Base-by-base conservation (phyloP, 2,888 invertebrate species). In the Noctuana brunneofusca region DNA sequence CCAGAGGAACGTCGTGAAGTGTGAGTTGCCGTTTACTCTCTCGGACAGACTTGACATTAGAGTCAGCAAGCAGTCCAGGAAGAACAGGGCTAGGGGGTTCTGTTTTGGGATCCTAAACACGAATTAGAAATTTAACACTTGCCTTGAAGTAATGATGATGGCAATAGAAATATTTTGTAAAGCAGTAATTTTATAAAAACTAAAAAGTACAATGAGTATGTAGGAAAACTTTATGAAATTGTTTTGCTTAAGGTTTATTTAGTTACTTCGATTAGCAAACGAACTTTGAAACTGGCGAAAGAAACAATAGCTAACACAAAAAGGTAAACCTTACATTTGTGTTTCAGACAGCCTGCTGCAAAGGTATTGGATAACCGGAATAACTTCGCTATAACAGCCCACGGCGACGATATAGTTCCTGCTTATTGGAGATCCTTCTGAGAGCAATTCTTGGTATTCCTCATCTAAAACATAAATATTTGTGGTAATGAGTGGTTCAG, bases 1-100 rank as follows among this genome's bases (percentile, higher is more conserved):
- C 98, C 98, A 97, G 9, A 97, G 91, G 76, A 97, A 97, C 3
- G 96, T 96, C 1, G 96, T 96, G 78, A 97, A 97, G 83, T 97
- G 97, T 0, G 95, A 94, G 86, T 97, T 97, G 1, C 95, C 95
- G 73, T 96, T 96, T 8, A 97, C 96, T 70, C 96, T 94, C 71
- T 96, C 95, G 0, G 97, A 96, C 56, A 97, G 86, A 56, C 96
- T 97, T 9, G 96, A 95, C 74, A 97, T 95, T 64, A 98, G 87
- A 0, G 97, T 97, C 66, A 97, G 92, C 59, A 98, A 93, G 77
- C 97, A 97, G 80, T 98, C 97, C 63, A 98, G 89, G 63, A 97
- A 93, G 81, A 97, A 96, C 2, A 97, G 89, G 0, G 95, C 95
- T 35, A 93, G 83, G 0, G 95, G 94, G 71, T 93, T 94, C 56